Conservation (phyloP, 2,113 vertebrate species). For the Elaphurus davidianus region DNA sequence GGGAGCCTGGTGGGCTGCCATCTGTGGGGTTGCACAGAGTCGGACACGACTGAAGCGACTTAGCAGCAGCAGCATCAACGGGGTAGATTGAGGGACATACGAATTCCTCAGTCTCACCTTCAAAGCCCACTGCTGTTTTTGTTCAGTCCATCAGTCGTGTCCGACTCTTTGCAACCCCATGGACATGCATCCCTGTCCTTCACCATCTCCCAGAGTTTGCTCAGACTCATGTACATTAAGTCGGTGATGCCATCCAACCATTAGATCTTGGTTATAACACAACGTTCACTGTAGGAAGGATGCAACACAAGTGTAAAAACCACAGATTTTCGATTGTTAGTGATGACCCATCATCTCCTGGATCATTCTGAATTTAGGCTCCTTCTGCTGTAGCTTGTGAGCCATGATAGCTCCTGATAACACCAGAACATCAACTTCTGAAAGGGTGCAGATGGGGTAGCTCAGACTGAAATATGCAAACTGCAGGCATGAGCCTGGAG, state of each 20-base stretch:
- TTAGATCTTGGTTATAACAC: not conserved
- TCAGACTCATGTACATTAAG: not conserved
- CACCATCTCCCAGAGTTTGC: not conserved
- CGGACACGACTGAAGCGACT: too few species aligned
- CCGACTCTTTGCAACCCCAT: not conserved
- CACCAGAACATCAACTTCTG: not conserved
- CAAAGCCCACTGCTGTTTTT: not conserved
- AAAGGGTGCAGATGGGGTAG: not conserved
- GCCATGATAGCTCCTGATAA: not conserved
- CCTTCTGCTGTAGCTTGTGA: not conserved
- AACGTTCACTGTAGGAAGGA: not conserved
- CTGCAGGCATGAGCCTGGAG: accelerated
- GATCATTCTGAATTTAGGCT: not conserved
- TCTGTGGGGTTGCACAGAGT: too few species aligned
- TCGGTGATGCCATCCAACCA: not conserved
- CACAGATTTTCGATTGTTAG: not conserved
- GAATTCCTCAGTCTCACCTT: not conserved
- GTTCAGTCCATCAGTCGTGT: not conserved
- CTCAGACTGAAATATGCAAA: not conserved
- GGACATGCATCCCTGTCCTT: not conserved
- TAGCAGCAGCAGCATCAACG: too few species aligned
- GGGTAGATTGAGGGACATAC: accelerated
- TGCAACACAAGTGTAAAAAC: not conserved
- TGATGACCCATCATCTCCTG: not conserved
- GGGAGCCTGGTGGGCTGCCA: too few species aligned